These are phyloP conservation scores for Rotaria macrura DNA, from an alignment of 2,888 invertebrate genomes.

Conservation along the genomic window DNA sequence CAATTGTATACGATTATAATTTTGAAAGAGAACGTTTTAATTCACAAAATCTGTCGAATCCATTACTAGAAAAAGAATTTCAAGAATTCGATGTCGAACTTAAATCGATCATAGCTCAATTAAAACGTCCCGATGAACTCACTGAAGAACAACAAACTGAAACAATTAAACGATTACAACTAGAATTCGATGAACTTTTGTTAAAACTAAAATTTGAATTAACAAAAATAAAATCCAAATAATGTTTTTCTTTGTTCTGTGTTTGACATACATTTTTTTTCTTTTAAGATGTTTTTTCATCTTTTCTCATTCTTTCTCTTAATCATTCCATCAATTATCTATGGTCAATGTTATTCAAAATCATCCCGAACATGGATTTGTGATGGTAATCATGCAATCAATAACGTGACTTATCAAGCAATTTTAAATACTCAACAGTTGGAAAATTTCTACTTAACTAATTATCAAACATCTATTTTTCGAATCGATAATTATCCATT, in stretches of 20 bases:
- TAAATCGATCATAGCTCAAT: not conserved
- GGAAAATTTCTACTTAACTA: not conserved
- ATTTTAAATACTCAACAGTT: not conserved
- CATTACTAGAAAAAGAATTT: not conserved
- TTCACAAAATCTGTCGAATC: not conserved
- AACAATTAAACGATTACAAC: not conserved
- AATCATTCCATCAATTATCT: not conserved
- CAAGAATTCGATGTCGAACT: conserved; percentile 3
- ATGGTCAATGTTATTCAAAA: not conserved
- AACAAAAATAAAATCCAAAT: not conserved
- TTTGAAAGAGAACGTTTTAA: not conserved
- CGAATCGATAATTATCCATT: not conserved
- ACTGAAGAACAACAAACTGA: not conserved
- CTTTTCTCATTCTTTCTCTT: not conserved
- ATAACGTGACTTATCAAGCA: not conserved
- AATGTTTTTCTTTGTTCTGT: not conserved
- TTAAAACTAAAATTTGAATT: not conserved
- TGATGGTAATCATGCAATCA: not conserved
- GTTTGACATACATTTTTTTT: too few species aligned
- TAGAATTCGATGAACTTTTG: not conserved
- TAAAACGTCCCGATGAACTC: not conserved
- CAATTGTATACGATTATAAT: not conserved
- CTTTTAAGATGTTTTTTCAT: not conserved
- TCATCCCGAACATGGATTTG: not conserved
- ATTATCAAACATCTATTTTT: not conserved